Conservation (phyloP, 2,113 vertebrate species). For the Sclerurus mexicanus region DNA sequence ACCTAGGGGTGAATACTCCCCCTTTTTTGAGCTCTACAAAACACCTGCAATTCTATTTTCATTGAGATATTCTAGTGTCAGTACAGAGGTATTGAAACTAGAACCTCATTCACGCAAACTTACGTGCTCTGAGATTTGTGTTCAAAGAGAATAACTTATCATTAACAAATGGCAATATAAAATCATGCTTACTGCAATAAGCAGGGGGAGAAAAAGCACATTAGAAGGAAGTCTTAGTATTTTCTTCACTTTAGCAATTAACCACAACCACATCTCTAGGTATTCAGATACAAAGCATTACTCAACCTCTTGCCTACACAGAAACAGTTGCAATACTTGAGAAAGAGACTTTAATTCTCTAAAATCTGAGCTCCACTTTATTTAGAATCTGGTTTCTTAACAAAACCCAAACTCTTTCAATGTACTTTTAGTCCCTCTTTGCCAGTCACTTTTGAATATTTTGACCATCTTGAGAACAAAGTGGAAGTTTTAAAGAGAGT, state of each 20-base stretch:
- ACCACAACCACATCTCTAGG: neutral
- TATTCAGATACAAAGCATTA: neutral
- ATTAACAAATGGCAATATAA: neutral
- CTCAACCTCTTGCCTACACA: neutral
- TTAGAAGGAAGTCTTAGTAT: neutral
- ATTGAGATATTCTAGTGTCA: neutral
- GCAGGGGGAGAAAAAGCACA: accelerated
- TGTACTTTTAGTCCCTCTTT: neutral
- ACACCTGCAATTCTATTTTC: neutral
- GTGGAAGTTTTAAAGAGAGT: neutral
- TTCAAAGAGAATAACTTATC: neutral
- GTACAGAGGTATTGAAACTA: neutral
- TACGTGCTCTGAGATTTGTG: neutral
- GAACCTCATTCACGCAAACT: neutral
- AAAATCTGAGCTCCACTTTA: neutral
- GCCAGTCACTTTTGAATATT: neutral
- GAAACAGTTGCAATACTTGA: neutral
- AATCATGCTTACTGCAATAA: neutral
- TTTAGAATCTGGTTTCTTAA: neutral
- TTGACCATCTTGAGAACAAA: neutral
- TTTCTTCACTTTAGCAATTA: neutral
- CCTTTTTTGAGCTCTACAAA: neutral
- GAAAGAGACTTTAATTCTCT: neutral
- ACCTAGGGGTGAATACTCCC: neutral
- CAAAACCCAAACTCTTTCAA: neutral